A percentile compares a stretch with the other conserved stretches of the same genome.
Evolutionary conservation across 2,113 vertebrate genomes (phyloP).

Genomic region (Spea bombifrons): DNA sequence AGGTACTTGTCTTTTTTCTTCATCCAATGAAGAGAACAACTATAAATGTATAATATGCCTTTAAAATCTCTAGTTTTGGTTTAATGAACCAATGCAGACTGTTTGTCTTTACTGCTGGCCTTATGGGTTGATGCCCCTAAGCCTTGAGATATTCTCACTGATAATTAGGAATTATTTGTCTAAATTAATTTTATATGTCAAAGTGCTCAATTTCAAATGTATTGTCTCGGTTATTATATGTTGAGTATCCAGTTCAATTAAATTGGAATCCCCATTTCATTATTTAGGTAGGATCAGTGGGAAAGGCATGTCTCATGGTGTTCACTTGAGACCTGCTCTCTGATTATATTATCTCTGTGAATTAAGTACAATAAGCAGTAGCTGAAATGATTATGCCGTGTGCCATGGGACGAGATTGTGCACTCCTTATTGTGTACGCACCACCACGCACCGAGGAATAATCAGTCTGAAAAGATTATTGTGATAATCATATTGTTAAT

Average conservation of each 20-base stretch:
- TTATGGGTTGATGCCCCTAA: too few species aligned
- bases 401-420: background rate
- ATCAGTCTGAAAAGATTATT: too few species aligned
- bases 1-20: too few species aligned
- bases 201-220: slow-evolving; percentile 69
- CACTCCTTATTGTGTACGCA: too few species aligned
- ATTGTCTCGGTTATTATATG: slow-evolving; percentile 73
- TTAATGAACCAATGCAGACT: too few species aligned
- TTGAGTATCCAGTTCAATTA: slow-evolving; percentile 74
- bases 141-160: slow-evolving; percentile 46
- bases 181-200: slow-evolving; percentile 67
- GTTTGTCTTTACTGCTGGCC: too few species aligned
- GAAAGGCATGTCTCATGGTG: slow-evolving; percentile 54
- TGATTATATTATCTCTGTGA: slow-evolving; percentile 58
- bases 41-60: too few species aligned
- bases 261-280: slow-evolving; percentile 69
- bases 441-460: too few species aligned
- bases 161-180: slow-evolving; percentile 64
- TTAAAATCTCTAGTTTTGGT: too few species aligned
- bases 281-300: slow-evolving; percentile 64
- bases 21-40: too few species aligned
- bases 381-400: slow-evolving; percentile 61
- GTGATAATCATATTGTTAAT: too few species aligned
- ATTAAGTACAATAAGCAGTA: slow-evolving; percentile 65
- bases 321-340: slow-evolving; percentile 63